phyloP scores from a whole-genome alignment of 2,113 vertebrate genomes.

The Opisthocomus hoazin region DNA sequence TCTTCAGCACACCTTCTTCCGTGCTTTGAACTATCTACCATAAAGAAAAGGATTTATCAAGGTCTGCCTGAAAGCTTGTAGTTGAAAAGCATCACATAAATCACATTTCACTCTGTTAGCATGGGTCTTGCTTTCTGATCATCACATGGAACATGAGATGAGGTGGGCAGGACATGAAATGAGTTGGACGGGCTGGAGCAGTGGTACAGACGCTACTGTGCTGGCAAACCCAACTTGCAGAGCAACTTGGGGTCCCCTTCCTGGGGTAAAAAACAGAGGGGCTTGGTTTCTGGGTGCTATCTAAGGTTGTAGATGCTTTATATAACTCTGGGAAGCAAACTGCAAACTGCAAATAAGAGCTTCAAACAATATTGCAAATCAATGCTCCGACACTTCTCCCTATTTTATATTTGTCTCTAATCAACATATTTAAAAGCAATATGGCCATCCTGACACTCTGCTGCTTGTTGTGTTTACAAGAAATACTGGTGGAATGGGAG shows the following conservation, averaged over 20 bases:
- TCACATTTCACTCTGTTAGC: not conserved
- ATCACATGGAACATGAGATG: not conserved
- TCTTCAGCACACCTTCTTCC: not conserved
- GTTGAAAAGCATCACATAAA: not conserved
- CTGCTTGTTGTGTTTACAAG: conserved; percentile 69
- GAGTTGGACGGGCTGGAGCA: not conserved
- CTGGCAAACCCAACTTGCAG: not conserved
- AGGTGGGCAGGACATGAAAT: no score
- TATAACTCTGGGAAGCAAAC: not conserved
- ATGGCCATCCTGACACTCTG: not conserved
- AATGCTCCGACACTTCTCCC: not conserved
- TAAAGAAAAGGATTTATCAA: not conserved
- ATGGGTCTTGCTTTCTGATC: not conserved
- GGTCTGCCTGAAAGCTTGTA: not conserved
- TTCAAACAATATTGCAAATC: conserved; percentile 15
- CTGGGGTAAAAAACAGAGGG: not conserved
- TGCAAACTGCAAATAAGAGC: not conserved
- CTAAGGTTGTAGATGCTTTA: not conserved
- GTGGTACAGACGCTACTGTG: fast-evolving
- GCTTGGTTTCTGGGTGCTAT: not conserved
- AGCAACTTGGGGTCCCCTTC: not conserved
- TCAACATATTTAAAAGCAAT: conserved; percentile 38
- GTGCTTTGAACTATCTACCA: not conserved
- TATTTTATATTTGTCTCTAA: not conserved
- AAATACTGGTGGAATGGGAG: conserved; percentile 73